phyloP scores from a whole-genome alignment of 2,888 invertebrate species.

The Callinectes sapidus region DNA sequence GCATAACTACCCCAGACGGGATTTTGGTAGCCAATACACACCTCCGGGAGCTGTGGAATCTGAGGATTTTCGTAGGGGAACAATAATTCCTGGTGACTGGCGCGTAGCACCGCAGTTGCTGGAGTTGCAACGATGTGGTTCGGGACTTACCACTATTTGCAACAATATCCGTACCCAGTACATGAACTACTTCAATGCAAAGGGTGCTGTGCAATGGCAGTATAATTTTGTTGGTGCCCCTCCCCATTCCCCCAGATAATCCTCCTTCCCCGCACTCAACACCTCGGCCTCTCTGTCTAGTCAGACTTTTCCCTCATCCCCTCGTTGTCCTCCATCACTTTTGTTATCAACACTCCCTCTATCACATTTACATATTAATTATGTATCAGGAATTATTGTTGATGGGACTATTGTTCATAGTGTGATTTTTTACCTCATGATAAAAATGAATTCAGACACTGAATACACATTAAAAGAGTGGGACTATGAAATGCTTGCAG shows the following conservation, averaged over 20 bases:
- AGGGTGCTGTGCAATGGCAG: conserved; percentile 46
- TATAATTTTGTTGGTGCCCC: conserved; percentile 38
- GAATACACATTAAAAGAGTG: too few relatives aligned
- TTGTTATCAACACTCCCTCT: conserved; percentile 40
- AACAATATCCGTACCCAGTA: conserved; percentile 38
- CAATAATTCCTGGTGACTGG: conserved; percentile 45
- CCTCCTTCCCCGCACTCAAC: conserved; percentile 39
- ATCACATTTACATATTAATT: conserved; percentile 43
- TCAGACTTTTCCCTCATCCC: conserved; percentile 48
- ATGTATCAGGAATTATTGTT: conserved; percentile 50
- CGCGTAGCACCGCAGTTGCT: conserved; percentile 47
- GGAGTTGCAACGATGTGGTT: conserved; percentile 16
- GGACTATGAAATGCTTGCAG: too few relatives aligned
- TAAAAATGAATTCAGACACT: too few relatives aligned
- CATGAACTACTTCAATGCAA: conserved; percentile 47
- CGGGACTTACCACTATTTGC: conserved; percentile 45
- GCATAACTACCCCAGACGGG: background rate
- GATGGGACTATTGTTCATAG: background rate
- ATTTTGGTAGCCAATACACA: conserved; percentile 45
- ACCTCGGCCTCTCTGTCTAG: conserved; percentile 37
- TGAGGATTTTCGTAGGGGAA: conserved; percentile 38
- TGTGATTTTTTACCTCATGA: too few relatives aligned
- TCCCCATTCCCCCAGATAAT: background rate
- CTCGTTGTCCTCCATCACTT: conserved; percentile 36
- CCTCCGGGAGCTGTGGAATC: conserved; percentile 43